These are phyloP conservation scores for Leiothrix lutea DNA, from an alignment of 2,113 vertebrate species.

Conservation along the genomic window DNA sequence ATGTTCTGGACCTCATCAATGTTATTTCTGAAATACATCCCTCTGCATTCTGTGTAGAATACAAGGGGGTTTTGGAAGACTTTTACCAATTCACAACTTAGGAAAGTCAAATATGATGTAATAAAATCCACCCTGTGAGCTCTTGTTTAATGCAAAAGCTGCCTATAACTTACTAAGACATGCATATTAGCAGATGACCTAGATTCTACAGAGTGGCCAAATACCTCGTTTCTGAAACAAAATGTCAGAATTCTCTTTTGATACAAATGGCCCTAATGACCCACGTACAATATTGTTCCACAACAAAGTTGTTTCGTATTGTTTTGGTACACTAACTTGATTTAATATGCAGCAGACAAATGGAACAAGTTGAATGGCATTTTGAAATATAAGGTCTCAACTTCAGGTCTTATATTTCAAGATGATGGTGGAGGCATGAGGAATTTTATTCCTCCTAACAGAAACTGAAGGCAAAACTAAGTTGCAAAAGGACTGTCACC, in stretches of 20 bases:
- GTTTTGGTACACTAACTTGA: neutral
- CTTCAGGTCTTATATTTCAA: neutral
- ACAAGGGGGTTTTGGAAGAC: neutral
- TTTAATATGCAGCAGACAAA: neutral
- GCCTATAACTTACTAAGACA: neutral
- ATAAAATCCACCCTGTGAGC: neutral
- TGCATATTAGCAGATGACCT: neutral
- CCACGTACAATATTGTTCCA: neutral
- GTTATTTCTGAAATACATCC: neutral
- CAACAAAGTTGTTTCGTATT: neutral
- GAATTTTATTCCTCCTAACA: neutral
- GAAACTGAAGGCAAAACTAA: neutral
- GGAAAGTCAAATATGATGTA: neutral
- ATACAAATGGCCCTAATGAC: neutral
- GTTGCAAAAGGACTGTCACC: neutral
- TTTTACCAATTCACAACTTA: neutral
- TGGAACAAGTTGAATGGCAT: neutral
- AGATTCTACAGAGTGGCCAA: neutral
- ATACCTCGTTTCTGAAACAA: neutral
- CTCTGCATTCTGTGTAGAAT: neutral
- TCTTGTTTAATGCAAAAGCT: neutral
- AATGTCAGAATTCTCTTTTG: neutral
- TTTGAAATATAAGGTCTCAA: neutral
- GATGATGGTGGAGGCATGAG: neutral
- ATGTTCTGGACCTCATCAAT: neutral